Conservation (phyloP, 2,797 vertebrate genomes). For the Tachyglossus aculeatus region DNA sequence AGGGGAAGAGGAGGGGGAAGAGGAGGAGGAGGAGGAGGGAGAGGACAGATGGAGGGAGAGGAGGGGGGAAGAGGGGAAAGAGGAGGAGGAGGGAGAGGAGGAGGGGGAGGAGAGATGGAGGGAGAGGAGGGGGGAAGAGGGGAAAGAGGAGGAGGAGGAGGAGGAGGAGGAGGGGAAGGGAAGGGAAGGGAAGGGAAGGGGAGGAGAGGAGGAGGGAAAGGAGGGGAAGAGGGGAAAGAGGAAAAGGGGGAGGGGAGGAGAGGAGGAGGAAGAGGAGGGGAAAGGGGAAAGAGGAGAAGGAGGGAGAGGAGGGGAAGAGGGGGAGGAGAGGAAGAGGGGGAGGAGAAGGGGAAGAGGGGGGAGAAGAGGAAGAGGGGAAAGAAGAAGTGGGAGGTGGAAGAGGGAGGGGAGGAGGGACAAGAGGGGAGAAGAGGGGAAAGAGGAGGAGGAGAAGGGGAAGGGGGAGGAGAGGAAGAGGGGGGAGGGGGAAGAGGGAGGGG, state of each 20-base stretch:
- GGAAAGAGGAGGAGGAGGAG: too few relatives aligned
- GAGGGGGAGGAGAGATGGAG: too few relatives aligned
- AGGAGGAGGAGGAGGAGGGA: background rate
- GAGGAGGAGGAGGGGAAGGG: too few relatives aligned
- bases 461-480: too few relatives aligned
- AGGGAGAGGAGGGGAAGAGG: background rate
- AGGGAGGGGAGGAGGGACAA: background rate
- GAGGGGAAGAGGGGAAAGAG: constrained; percentile 32
- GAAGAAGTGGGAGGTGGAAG: background rate
- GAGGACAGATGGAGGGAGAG: background rate
- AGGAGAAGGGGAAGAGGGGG: background rate
- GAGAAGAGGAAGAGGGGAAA: background rate
- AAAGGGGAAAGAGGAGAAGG: background rate
- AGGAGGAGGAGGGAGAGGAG: too few relatives aligned
- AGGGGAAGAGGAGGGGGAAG: background rate
- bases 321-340: background rate
- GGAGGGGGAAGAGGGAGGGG: background rate
- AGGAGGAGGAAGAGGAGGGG: constrained; percentile 9
- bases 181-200: constrained; percentile 25
- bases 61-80: background rate
- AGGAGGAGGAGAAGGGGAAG: background rate
- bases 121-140: too few relatives aligned
- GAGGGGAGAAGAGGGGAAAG: background rate
- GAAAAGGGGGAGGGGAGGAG: constrained; percentile 23
- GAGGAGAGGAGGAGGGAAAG: constrained; percentile 37